Conservation (phyloP, 2,888 invertebrate species). For the Apamea epomidion region DNA sequence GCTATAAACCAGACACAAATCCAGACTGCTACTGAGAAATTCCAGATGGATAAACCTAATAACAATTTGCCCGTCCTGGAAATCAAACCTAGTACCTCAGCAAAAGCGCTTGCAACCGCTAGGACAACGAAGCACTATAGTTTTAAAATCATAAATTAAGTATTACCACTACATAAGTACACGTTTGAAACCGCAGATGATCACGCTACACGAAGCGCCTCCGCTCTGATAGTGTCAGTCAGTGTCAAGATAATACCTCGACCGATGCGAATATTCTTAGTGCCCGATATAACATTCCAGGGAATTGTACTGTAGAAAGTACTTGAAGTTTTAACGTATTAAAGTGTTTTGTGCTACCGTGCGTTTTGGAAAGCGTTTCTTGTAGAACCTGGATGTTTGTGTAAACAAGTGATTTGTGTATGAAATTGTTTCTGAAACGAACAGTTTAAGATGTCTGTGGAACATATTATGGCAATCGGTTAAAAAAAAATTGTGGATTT, state of each 20-base stretch:
- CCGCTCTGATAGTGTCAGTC: constrained; percentile 65
- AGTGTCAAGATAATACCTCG: constrained; percentile 72
- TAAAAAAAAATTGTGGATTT: too few species aligned
- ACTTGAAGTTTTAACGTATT: neutral
- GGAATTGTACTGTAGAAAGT: constrained; percentile 12
- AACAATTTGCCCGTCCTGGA: neutral
- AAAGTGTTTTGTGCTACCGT: neutral
- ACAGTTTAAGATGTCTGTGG: neutral
- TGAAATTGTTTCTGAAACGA: neutral
- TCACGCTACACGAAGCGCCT: constrained; percentile 26
- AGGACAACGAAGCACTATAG: neutral
- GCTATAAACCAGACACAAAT: neutral
- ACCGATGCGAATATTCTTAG: constrained; percentile 22
- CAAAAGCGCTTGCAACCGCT: neutral
- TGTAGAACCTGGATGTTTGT: neutral
- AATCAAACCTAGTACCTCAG: neutral
- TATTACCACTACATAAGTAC: constrained; percentile 1
- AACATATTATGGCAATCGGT: neutral
- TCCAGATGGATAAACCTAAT: neutral
- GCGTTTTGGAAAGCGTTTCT: neutral
- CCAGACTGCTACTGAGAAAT: neutral
- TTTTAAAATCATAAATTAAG: neutral
- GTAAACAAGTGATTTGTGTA: neutral
- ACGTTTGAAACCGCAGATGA: constrained; percentile 12
- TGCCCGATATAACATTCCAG: neutral